Conservation (phyloP, 2,113 vertebrate species). For the Thalassarche chlororhynchos region DNA sequence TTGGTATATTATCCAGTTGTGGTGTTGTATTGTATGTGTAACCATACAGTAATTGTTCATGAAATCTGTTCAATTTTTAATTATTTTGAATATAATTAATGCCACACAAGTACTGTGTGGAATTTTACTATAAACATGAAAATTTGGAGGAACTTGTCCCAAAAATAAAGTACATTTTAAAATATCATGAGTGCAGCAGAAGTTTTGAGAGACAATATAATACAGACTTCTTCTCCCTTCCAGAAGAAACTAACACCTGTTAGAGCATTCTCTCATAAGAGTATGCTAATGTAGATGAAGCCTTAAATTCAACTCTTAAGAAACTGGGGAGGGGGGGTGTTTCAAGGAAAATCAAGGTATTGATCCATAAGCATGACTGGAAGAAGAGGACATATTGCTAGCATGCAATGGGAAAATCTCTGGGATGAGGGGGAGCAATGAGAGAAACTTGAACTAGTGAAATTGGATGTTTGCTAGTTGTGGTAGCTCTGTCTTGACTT, state of each 20-base stretch:
- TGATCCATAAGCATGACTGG: not conserved
- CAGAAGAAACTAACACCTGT: not conserved
- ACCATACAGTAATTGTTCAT: not conserved
- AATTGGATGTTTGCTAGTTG: not conserved
- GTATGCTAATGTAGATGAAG: not conserved
- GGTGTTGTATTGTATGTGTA: not conserved
- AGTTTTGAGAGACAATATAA: not conserved
- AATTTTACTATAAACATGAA: not conserved
- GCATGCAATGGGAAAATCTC: not conserved
- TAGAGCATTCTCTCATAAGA: not conserved
- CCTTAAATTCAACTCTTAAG: not conserved
- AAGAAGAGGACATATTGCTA: not conserved
- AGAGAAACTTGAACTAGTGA: not conserved
- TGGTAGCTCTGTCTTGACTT: not conserved
- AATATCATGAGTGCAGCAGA: not conserved
- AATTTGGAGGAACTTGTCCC: not conserved
- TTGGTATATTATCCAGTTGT: not conserved
- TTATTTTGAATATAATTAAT: not conserved
- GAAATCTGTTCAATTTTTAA: not conserved
- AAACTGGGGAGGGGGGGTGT: not conserved
- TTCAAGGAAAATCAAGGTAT: not conserved
- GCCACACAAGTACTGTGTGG: not conserved
- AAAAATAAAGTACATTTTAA: not conserved
- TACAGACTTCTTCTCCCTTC: not conserved
- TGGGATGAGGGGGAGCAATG: not conserved